A percentile compares a stretch with the other conserved stretches of the same genome.
These are phyloP conservation scores for Luscinia luscinia DNA, from an alignment of 2,797 vertebrate genomes.

Conservation along the genomic window DNA sequence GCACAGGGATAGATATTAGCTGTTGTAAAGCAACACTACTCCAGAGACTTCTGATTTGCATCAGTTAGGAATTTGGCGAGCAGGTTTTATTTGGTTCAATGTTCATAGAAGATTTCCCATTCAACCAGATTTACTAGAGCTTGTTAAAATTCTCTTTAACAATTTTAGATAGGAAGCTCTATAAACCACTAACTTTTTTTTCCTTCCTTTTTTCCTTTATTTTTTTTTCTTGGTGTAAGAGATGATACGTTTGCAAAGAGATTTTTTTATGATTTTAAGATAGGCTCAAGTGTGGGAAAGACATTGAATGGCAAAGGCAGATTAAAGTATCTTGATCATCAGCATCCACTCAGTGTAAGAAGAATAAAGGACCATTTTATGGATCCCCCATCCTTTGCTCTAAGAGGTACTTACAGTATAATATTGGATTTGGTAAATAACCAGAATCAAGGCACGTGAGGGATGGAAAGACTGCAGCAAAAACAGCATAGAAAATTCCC, in stretches of 20 bases:
- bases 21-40: slow-evolving; percentile 56
- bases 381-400: neutral
- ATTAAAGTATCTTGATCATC: neutral
- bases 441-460: neutral
- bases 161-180: slow-evolving; percentile 34
- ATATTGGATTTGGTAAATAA: neutral
- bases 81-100: slow-evolving; percentile 49
- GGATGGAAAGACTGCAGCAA: neutral
- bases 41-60: slow-evolving; percentile 61
- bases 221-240: neutral
- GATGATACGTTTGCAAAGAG: neutral
- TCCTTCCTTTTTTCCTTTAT: neutral
- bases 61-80: slow-evolving; percentile 58
- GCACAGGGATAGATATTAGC: slow-evolving; percentile 29
- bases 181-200: neutral
- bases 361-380: neutral
- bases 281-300: neutral
- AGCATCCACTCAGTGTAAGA: neutral
- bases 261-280: neutral
- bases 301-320: neutral
- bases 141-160: slow-evolving; percentile 40
- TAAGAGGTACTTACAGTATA: neutral
- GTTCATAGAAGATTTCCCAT: slow-evolving; percentile 58
- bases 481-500: neutral
- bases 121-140: slow-evolving; percentile 45